Evolutionary conservation across 1,140 invertebrate genomes (phyloP).

Genomic region (Drosophila rhopaloa): DNA sequence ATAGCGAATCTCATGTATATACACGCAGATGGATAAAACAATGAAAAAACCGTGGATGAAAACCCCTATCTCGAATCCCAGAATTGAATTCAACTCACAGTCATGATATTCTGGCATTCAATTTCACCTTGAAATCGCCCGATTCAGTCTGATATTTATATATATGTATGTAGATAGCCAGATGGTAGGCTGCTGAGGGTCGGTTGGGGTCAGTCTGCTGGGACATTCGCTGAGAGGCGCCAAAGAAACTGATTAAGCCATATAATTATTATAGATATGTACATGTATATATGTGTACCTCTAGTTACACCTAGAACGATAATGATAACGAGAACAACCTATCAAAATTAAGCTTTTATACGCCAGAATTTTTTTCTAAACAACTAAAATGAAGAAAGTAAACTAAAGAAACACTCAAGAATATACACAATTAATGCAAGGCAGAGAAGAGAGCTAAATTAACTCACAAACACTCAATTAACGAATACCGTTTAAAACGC

Average conservation of each 20-base stretch:
- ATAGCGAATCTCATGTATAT: constrained; percentile 21
- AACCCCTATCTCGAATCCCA: neutral
- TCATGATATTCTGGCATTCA: constrained; percentile 5
- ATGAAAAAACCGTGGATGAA: neutral
- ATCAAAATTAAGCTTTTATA: constrained; percentile 71
- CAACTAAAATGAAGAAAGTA: constrained; percentile 31
- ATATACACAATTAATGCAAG: constrained; percentile 34
- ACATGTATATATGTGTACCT: constrained; percentile 39
- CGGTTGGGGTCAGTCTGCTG: constrained; percentile 36
- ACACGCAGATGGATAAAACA: neutral
- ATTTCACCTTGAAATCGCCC: constrained; percentile 27
- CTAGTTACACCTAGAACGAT: constrained; percentile 38
- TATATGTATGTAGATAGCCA: constrained; percentile 24
- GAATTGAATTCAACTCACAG: neutral
- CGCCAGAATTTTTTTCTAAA: constrained; percentile 80
- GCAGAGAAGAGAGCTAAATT: constrained; percentile 27
- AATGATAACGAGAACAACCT: constrained; percentile 35
- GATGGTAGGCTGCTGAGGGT: constrained; percentile 10
- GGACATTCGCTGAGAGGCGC: constrained; percentile 52
- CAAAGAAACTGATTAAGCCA: constrained; percentile 57
- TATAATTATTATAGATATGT: constrained; percentile 37
- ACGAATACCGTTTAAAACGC: constrained; percentile 52
- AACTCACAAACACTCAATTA: constrained; percentile 59
- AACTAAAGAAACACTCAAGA: constrained; percentile 45
- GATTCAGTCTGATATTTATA: constrained; percentile 42